These are phyloP conservation scores for Peromyscus maniculatus DNA, from an alignment of 2,113 vertebrate genomes.

Conservation along the genomic window DNA sequence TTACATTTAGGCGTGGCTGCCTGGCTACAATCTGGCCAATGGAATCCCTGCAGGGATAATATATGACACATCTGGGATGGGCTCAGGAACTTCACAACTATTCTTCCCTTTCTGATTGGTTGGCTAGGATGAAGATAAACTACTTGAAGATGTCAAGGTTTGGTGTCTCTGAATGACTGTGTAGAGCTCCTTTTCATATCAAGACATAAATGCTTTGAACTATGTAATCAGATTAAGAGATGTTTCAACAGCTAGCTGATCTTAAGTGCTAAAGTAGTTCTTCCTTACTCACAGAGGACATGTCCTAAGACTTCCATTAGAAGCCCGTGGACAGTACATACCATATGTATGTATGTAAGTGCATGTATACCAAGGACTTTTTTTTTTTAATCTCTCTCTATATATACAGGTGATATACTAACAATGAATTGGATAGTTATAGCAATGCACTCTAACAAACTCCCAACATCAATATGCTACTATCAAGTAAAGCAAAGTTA, in stretches of 20 bases:
- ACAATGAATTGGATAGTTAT: not conserved
- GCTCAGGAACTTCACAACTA: not conserved
- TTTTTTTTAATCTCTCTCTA: not conserved
- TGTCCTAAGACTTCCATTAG: not conserved
- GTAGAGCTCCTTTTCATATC: not conserved
- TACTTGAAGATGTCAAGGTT: not conserved
- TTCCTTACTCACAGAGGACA: not conserved
- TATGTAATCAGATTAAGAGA: conserved; percentile 12
- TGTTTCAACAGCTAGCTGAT: conserved; percentile 29
- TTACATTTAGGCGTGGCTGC: not conserved
- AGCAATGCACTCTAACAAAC: not conserved
- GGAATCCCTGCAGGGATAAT: not conserved
- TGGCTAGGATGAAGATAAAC: conserved; percentile 27
- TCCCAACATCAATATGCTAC: not conserved
- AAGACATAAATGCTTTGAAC: not conserved
- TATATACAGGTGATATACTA: not conserved
- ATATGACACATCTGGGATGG: not conserved
- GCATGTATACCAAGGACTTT: not conserved
- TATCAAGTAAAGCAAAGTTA: not conserved
- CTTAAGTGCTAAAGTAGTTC: not conserved
- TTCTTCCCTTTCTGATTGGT: not conserved
- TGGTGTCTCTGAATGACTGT: not conserved
- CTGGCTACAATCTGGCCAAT: not conserved
- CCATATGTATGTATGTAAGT: not conserved
- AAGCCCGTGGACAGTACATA: not conserved